Evolutionary conservation across 2,113 vertebrate genomes (phyloP).

Genomic region (Gallinago undulata): DNA sequence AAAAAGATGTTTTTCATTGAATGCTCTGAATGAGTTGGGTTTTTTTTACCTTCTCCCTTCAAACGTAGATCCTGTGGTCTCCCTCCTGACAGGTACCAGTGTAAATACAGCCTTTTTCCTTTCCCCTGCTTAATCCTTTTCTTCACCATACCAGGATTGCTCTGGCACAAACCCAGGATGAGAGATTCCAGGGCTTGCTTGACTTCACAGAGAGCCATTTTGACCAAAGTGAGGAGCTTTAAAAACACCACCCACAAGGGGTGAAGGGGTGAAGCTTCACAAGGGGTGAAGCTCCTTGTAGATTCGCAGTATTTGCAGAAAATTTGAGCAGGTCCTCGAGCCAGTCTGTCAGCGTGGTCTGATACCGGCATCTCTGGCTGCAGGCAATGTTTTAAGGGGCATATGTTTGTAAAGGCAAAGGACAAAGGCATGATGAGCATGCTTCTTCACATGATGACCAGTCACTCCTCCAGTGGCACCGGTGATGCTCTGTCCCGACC

Average conservation of each 20-base stretch:
- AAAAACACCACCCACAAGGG: background rate
- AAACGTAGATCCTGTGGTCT: background rate
- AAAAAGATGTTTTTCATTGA: background rate
- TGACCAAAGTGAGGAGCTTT: background rate
- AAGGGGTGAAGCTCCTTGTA: background rate
- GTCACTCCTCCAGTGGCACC: background rate
- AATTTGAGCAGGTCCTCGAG: background rate
- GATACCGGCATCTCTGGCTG: background rate
- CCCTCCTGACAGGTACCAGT: background rate
- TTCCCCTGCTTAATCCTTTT: background rate
- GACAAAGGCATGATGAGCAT: background rate
- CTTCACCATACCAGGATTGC: accelerated
- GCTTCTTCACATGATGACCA: background rate
- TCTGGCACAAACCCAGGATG: background rate
- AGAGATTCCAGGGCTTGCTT: background rate
- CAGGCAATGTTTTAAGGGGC: background rate
- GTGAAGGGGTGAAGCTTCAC: background rate
- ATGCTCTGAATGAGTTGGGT: background rate
- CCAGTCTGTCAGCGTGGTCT: background rate
- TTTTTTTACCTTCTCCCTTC: background rate
- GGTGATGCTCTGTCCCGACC: background rate
- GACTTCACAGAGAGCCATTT: background rate
- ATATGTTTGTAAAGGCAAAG: background rate
- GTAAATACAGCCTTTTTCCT: background rate
- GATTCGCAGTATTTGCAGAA: background rate